These are phyloP conservation scores for Xanthia togata DNA, from an alignment of 2,888 invertebrate species.

Conservation along the genomic window DNA sequence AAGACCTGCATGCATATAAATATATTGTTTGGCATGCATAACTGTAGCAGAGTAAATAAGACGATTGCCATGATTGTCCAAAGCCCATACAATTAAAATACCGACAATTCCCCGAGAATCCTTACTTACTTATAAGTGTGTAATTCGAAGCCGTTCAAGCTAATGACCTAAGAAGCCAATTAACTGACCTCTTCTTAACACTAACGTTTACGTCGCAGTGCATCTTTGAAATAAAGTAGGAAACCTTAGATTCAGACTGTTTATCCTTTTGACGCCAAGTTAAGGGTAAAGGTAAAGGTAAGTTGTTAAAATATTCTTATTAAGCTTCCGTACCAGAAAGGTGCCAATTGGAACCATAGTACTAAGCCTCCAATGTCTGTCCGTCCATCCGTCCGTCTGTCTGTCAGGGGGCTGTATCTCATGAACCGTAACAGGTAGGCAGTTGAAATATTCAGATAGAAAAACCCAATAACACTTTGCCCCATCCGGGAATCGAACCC, in stretches of 20 bases:
- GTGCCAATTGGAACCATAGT: no score
- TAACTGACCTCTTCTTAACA: conserved; percentile 32
- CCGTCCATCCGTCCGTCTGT: no score
- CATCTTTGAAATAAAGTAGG: conserved; percentile 34
- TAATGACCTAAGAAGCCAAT: conserved; percentile 44
- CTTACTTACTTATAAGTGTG: conserved; percentile 23
- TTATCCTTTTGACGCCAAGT: conserved; percentile 31
- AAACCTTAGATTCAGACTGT: conserved; percentile 25
- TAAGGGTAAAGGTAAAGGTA: no score
- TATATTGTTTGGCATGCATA: conserved; percentile 3
- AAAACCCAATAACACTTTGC: no score
- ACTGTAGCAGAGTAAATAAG: not conserved
- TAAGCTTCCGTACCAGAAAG: no score
- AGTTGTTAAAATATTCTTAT: not conserved
- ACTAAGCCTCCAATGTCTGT: no score
- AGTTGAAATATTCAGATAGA: no score
- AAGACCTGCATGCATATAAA: conserved; percentile 7
- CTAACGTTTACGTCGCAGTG: conserved; percentile 37
- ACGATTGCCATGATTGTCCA: no score
- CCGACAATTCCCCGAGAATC: conserved; percentile 1
- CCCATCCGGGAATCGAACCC: no score
- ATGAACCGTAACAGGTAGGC: no score
- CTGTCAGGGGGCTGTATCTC: no score
- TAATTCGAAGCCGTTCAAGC: conserved; percentile 45
- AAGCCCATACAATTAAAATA: not conserved